Conservation (phyloP, 2,888 invertebrate genomes). For the Ennomos fuscantarius region DNA sequence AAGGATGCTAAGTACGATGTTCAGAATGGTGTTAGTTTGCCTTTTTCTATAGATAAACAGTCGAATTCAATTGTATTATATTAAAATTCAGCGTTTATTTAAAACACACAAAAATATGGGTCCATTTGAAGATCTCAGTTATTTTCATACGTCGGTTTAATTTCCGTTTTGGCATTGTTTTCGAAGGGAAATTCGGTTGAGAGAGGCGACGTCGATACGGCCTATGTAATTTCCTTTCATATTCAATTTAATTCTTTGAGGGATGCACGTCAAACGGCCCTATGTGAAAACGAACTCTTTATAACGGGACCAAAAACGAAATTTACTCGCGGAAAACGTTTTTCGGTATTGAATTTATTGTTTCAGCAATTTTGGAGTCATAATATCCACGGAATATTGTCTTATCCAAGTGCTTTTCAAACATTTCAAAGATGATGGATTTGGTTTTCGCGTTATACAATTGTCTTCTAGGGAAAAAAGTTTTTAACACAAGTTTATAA, state of each 20-base stretch:
- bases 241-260: slow-evolving; percentile 77
- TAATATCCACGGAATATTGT: slow-evolving; percentile 38
- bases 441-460: too few relatives aligned
- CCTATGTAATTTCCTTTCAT: slow-evolving; percentile 78
- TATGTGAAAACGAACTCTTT: slow-evolving; percentile 57
- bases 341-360: slow-evolving; percentile 44
- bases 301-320: slow-evolving; percentile 52
- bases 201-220: slow-evolving; percentile 70
- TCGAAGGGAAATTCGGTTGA: slow-evolving; percentile 76
- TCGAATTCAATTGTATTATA: too few relatives aligned
- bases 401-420: neutral
- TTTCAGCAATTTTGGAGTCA: slow-evolving; percentile 37
- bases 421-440: too few relatives aligned
- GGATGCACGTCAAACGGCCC: slow-evolving; percentile 64
- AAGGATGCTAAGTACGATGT: neutral
- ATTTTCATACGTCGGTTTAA: slow-evolving; percentile 76
- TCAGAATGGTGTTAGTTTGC: too few relatives aligned
- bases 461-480: too few relatives aligned
- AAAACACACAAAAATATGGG: slow-evolving; percentile 50
- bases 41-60: too few relatives aligned
- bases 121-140: slow-evolving; percentile 63
- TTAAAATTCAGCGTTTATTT: neutral
- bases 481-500: too few relatives aligned
- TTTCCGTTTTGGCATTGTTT: slow-evolving; percentile 81
- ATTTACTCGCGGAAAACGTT: slow-evolving; percentile 54